phyloP scores from a whole-genome alignment of 2,888 invertebrate genomes.

The Anorthoa munda region DNA sequence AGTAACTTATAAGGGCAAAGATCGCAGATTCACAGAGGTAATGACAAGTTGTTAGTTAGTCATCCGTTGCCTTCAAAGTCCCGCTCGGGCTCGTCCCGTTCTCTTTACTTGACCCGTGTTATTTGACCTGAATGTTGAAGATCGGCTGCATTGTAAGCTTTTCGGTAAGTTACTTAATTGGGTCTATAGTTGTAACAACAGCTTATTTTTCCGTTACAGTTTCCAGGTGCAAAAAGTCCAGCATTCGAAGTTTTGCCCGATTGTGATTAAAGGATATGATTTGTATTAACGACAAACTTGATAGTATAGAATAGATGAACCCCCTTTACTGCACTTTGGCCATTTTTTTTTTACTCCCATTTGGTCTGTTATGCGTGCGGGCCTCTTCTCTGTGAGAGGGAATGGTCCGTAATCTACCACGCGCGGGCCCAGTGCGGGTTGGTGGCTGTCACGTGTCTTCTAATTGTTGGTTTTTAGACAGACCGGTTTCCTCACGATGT shows the following conservation, averaged over 20 bases:
- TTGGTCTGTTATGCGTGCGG: too few relatives aligned
- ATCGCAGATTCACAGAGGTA: constrained; percentile 30
- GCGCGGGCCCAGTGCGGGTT: too few relatives aligned
- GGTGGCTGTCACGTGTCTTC: too few relatives aligned
- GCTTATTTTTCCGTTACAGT: background rate
- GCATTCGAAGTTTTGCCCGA: background rate
- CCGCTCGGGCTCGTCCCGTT: constrained; percentile 2
- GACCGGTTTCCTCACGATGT: too few relatives aligned
- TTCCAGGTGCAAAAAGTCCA: background rate
- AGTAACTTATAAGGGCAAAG: constrained; percentile 46
- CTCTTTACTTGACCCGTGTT: constrained; percentile 34
- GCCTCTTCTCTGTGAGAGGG: too few relatives aligned
- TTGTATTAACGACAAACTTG: background rate
- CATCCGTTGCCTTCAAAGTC: constrained; percentile 18
- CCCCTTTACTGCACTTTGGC: too few relatives aligned
- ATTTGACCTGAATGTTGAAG: constrained; percentile 24
- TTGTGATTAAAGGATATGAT: background rate
- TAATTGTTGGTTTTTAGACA: too few relatives aligned
- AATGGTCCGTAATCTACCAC: too few relatives aligned
- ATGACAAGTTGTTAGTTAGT: constrained; percentile 33
- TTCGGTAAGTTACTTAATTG: background rate
- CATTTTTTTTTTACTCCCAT: too few relatives aligned
- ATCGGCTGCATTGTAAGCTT: constrained; percentile 8
- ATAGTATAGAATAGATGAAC: too few relatives aligned
- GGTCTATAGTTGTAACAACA: too few relatives aligned